These are phyloP conservation scores for Osmoderma eremita DNA, from an alignment of 2,888 invertebrate species.

Conservation along the genomic window DNA sequence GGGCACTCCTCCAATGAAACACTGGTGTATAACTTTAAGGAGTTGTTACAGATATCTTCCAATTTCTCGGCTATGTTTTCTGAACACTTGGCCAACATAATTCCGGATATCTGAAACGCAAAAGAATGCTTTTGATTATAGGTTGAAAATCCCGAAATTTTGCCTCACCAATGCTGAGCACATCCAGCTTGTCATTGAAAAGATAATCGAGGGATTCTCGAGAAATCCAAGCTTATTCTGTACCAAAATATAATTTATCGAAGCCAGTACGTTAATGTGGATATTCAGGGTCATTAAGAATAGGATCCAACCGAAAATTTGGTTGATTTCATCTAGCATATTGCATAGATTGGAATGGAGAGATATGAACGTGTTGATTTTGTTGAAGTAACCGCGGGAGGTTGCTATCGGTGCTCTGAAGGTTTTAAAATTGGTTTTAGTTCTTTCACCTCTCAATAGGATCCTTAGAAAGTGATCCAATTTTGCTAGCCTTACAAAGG, in stretches of 20 bases:
- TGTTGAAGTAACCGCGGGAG: not conserved
- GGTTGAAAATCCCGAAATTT: no score
- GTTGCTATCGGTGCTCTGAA: not conserved
- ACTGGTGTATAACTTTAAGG: constrained; percentile 5
- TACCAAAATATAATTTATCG: constrained; percentile 3
- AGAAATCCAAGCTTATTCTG: not conserved
- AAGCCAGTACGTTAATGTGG: not conserved
- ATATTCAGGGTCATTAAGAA: constrained; percentile 4
- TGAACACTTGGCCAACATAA: constrained; percentile 16
- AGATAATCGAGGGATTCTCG: not conserved
- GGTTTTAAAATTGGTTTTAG: not conserved
- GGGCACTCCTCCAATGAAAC: not conserved
- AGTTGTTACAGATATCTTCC: constrained; percentile 1
- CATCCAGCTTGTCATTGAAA: not conserved
- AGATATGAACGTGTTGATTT: not conserved
- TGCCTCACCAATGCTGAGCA: not conserved
- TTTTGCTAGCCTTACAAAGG: not conserved
- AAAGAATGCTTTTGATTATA: no score
- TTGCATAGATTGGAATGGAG: constrained; percentile 1
- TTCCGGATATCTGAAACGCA: constrained; percentile 6
- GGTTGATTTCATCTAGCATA: not conserved
- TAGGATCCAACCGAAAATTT: constrained; percentile 14
- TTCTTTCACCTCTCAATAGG: not conserved
- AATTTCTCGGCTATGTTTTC: constrained; percentile 5
- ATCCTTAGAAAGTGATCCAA: not conserved